Conservation (phyloP, 2,888 invertebrate genomes). For the Limnephilus lunatus region DNA sequence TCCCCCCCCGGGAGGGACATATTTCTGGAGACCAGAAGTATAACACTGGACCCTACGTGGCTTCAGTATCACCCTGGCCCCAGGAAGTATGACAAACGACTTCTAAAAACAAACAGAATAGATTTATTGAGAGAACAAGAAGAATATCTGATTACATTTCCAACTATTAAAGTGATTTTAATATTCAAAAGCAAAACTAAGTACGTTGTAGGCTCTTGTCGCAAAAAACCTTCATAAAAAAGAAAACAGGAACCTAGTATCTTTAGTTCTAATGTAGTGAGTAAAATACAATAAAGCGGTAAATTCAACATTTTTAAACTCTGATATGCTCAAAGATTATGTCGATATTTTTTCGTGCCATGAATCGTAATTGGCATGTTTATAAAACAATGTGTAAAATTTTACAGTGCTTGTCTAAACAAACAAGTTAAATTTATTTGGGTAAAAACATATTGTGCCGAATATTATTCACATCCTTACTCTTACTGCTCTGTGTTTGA, state of each 20-base stretch:
- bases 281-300: background rate
- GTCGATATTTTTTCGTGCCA: background rate
- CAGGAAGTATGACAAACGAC: no score
- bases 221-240: background rate
- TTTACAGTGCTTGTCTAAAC: background rate
- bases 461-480: background rate
- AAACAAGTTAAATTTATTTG: background rate
- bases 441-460: background rate
- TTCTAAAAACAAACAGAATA: no score
- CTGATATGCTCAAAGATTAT: background rate
- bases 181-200: no score
- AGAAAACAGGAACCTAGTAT: no score
- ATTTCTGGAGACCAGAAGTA: no score
- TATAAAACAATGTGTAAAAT: background rate
- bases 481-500: no score
- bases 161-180: no score
- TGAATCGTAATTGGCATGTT: background rate
- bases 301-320: background rate
- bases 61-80: no score
- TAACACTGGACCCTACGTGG: no score
- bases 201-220: background rate
- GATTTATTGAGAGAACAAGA: no score
- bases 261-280: background rate
- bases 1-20: no score
- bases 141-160: background rate